Evolutionary conservation across 92 coral and sea anemone genomes (phyloP), one percentile per base, ranked within the genome.

Genomic region (Phenganax stokvisi): DNA sequence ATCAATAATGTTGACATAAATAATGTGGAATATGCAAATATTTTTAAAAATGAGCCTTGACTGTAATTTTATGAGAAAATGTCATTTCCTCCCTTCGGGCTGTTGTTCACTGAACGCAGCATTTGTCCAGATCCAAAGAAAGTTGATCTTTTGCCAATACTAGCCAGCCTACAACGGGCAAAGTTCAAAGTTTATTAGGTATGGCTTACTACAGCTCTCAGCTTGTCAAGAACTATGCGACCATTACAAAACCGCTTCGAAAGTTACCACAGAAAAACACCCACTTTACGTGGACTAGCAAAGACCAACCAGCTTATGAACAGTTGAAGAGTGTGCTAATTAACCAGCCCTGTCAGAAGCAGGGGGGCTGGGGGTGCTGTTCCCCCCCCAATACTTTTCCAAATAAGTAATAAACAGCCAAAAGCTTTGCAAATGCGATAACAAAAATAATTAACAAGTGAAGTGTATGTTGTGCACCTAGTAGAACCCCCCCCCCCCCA

Each of bases 211-310:
- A 87, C 85, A 85, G 85, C 15, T 80, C 88, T 81, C 60, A 84
- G 72, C 85, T 87, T 81, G 83, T 83, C 57, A 88, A 89, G 10
- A 72, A 85, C 84, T 85, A 87, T 75, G 88, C 90, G 53, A 85
- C 89, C 10, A 47, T 83, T 0, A 51, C 87, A 6, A 87, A 85
- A 64, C 89, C 89, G 6, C 84, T 85, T 54, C 85, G 86, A 31
- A 83, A 79, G 44, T 30, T 88, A 80, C 79, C 90, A 25, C 81
- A 57, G 80, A 89, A 76, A 63, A 90, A 86, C 37, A 62, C 67
- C 63, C 86, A 83, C 6, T 88, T 72, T 64, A 61, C 65, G 63
- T 85, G 84, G 57, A 86, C 87, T 7, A 72, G 83, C 65, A 80
- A 85, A 77, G 83, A 80, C 51, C 83, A 74, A 61, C 54, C 57